A percentile compares a stretch with the other conserved stretches of the same genome.
Evolutionary conservation across 2,113 vertebrate species (phyloP).

Genomic region (Neogobius melanostomus): DNA sequence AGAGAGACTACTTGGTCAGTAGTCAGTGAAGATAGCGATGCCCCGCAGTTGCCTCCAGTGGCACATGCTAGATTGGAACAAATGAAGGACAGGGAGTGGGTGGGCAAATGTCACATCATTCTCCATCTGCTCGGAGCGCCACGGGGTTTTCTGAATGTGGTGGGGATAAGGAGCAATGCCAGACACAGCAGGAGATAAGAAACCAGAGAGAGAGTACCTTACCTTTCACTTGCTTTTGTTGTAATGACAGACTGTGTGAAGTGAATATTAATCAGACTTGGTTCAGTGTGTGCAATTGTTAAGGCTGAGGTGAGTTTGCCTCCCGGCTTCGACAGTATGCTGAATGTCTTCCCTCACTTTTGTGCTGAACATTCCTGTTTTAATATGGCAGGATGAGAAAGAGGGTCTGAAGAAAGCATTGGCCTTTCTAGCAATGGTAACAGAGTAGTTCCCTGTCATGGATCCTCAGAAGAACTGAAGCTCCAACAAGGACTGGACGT

Average conservation of each 20-base stretch:
- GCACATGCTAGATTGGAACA: constrained; percentile 4
- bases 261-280: background rate
- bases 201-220: constrained; percentile 4
- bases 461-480: background rate
- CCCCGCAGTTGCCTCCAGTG: background rate
- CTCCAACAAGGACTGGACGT: no score
- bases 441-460: background rate
- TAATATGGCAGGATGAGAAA: no score
- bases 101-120: constrained; percentile 37
- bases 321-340: no score
- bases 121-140: constrained; percentile 27
- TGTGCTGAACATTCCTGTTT: no score
- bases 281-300: background rate
- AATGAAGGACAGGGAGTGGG: constrained; percentile 12
- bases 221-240: background rate
- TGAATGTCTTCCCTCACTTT: no score
- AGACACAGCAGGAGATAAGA: constrained; percentile 3
- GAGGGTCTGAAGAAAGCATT: background rate
- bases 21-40: background rate
- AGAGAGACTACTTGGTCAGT: background rate
- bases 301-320: no score
- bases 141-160: constrained; percentile 8
- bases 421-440: background rate
- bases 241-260: background rate
- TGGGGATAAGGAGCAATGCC: constrained; percentile 1